Conservation (phyloP, 1,140 invertebrate genomes). For the Condylostylus longicornis region DNA sequence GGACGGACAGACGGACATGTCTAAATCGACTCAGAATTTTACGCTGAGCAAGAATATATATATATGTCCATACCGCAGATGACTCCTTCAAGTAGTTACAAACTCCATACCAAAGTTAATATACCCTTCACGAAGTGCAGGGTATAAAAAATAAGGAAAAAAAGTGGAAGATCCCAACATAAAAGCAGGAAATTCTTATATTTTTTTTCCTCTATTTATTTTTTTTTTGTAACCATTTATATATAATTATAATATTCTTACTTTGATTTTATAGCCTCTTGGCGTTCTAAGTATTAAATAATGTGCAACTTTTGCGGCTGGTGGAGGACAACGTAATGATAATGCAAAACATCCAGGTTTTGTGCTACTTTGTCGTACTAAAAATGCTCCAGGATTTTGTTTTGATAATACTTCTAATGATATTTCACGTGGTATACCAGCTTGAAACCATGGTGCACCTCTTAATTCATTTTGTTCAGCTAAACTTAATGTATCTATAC, state of each 20-base stretch:
- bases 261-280: conserved; percentile 92
- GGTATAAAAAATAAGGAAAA: no score
- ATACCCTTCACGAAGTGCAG: no score
- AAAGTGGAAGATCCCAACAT: neutral
- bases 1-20: no score
- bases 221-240: no score
- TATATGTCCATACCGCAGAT: no score
- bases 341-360: conserved; percentile 89
- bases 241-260: conserved; percentile 37
- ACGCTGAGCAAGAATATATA: no score
- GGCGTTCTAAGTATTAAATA: conserved; percentile 84
- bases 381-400: conserved; percentile 85
- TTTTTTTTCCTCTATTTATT: neutral
- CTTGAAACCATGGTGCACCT: conserved; percentile 87
- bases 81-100: no score
- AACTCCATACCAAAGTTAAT: no score
- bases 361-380: conserved; percentile 86
- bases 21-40: no score
- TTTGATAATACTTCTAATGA: conserved; percentile 80
- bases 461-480: conserved; percentile 67
- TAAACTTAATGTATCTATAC: conserved; percentile 51
- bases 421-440: conserved; percentile 85
- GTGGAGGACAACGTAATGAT: conserved; percentile 87
- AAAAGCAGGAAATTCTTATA: neutral
- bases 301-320: conserved; percentile 81